Evolutionary conservation across 2,888 invertebrate species (phyloP).

Genomic region (Teleogryllus oceanicus): DNA sequence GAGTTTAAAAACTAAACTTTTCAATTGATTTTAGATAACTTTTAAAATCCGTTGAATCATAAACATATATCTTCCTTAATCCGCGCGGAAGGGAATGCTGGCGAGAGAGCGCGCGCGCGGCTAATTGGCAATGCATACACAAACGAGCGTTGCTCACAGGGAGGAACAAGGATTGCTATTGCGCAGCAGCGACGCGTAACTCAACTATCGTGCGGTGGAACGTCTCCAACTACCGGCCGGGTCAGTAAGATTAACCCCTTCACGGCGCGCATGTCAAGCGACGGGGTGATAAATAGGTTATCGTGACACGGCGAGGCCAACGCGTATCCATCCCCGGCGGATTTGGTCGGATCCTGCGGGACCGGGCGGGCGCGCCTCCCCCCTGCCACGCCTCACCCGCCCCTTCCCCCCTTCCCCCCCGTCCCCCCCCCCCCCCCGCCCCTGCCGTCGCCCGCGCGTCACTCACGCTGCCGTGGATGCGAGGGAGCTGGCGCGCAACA

Average conservation of each 20-base stretch:
- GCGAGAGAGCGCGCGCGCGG: not conserved
- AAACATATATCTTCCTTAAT: slow-evolving; percentile 9
- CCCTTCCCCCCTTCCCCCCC: too few species aligned
- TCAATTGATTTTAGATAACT: not conserved
- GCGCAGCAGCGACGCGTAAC: not conserved
- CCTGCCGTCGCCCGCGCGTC: too few species aligned
- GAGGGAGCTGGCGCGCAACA: too few species aligned
- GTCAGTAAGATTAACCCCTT: slow-evolving; percentile 9
- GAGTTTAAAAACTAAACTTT: not conserved
- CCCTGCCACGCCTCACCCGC: not conserved
- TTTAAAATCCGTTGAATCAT: not conserved
- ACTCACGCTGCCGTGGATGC: too few species aligned
- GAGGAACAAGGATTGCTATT: not conserved
- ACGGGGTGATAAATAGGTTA: slow-evolving; percentile 8
- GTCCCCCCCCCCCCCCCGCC: too few species aligned
- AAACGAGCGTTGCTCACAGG: not conserved
- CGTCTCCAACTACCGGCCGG: not conserved
- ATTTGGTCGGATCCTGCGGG: not conserved
- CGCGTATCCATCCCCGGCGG: slow-evolving; percentile 2
- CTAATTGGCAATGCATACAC: not conserved
- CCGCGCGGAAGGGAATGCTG: not conserved
- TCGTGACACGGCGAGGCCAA: slow-evolving; percentile 18
- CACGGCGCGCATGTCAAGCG: slow-evolving; percentile 9
- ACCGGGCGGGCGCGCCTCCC: not conserved
- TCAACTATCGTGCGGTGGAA: not conserved